Conservation (phyloP, 2,888 invertebrate species). For the Taphrorychus bicolor region DNA sequence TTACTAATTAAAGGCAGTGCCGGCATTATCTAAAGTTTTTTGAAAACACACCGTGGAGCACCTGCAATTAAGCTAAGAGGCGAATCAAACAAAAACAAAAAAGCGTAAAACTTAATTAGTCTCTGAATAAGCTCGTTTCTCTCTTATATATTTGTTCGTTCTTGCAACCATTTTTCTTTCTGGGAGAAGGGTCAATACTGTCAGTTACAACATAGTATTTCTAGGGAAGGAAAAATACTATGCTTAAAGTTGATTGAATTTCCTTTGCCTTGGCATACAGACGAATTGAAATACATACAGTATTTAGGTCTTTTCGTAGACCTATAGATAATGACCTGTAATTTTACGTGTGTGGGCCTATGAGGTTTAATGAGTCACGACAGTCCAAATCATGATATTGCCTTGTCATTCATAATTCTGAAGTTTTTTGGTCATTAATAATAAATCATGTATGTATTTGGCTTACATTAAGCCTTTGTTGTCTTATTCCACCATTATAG, state of each 20-base stretch:
- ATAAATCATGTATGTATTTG: too few relatives aligned
- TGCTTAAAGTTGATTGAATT: conserved; percentile 32
- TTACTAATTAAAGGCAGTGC: neutral
- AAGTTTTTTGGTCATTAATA: neutral
- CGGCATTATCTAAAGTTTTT: neutral
- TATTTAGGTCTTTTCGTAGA: neutral
- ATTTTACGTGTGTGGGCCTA: neutral
- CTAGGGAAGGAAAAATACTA: conserved; percentile 25
- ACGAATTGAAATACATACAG: neutral
- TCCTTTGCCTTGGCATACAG: neutral
- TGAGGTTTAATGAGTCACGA: neutral
- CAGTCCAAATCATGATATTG: too few relatives aligned
- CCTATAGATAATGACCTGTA: neutral
- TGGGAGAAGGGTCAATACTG: conserved; percentile 18
- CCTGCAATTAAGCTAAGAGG: neutral
- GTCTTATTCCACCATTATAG: too few relatives aligned
- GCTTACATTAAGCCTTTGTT: too few relatives aligned
- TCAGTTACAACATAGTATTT: conserved; percentile 28
- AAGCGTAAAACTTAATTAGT: conserved; percentile 19
- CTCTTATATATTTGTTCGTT: conserved; percentile 7
- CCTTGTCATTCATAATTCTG: too few relatives aligned
- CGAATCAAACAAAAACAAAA: conserved; percentile 8
- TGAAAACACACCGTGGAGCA: neutral
- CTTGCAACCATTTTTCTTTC: conserved; percentile 20
- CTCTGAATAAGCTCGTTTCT: conserved; percentile 11